Evolutionary conservation across 2,888 invertebrate species (phyloP), one percentile per base, ranked within the genome.

Genomic region (Hymenopus coronatus): DNA sequence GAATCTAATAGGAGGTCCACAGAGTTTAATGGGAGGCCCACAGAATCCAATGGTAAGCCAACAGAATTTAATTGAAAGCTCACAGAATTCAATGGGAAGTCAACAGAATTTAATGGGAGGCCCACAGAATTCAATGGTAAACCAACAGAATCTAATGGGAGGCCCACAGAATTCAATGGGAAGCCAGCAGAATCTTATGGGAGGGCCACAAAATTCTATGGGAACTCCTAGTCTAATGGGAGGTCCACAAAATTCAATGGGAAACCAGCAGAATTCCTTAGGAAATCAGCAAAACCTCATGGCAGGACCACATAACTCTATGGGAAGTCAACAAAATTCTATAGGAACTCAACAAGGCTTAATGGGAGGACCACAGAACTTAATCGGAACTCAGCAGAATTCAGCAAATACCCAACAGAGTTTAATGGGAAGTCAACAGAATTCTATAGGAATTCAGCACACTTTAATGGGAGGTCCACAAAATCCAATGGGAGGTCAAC

Each of bases 201-300:
- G 15, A 70, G 12, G 20, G 9, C 28, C 30, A 27, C 89, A 87
- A 70, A 89, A 83, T 70, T 46, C 89, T 25, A 84, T 89, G 88
- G 89, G 28, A 30, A n/a, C 20, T 25, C 54, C 12, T n/a, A 81
- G 15, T 46, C 14, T 27, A 70, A 28, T 88, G 40, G 83, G 30
- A 83, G n/a, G 27, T 4, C 27, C 20, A 33, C 84, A 89, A 3
- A 88, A 28, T 86, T 46, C 88, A 28, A 85, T 86, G 54, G 86
- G 46, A 1, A 85, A 27, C 33, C 88, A 20, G 9, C 86, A 86
- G 20, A 85, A 40, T 46, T 54, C 54, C n/a, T n/a, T 81, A 28
- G 81, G 81, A 54, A 81, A 33, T 30, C 33, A 28, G 28, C 82
- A 82, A 33, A 33, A 33, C 25, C 28, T 33, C 4, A 40, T 85